These are phyloP conservation scores for Chlorops oryzae DNA, from an alignment of 1,140 invertebrate species.

Conservation along the genomic window DNA sequence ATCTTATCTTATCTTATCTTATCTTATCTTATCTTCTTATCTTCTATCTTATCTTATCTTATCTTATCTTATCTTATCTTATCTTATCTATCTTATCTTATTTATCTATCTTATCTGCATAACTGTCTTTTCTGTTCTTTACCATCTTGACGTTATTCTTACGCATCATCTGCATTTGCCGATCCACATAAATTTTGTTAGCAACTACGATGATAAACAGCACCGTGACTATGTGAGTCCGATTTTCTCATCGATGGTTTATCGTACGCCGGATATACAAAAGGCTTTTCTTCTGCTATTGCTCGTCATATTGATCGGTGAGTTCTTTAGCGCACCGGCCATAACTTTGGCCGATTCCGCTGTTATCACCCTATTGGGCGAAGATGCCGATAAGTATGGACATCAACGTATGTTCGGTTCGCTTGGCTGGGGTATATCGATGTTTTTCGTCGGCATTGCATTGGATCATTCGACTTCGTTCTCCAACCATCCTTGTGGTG, in stretches of 20 bases:
- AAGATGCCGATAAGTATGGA: slow-evolving; percentile 89
- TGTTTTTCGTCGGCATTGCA: slow-evolving; percentile 98
- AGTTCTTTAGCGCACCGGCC: slow-evolving; percentile 95
- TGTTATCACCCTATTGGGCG: slow-evolving; percentile 83
- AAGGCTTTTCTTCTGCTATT: slow-evolving; percentile 93
- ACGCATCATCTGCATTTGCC: slow-evolving; percentile 51
- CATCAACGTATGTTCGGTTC: slow-evolving; percentile 98
- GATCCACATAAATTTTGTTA: slow-evolving; percentile 67
- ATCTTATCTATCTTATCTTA: too few relatives aligned
- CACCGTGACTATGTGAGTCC: slow-evolving; percentile 82
- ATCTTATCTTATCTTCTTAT: too few relatives aligned
- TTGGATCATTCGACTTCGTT: slow-evolving; percentile 92
- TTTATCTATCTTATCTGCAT: not conserved
- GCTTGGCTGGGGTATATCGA: slow-evolving; percentile 93
- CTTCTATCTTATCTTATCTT: too few relatives aligned
- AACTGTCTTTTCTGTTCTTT: not conserved
- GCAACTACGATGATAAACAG: slow-evolving; percentile 72
- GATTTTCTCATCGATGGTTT: slow-evolving; percentile 89
- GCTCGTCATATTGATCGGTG: slow-evolving; percentile 88
- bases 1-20: too few relatives aligned
- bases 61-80: too few relatives aligned
- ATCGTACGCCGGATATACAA: slow-evolving; percentile 76
- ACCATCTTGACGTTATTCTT: not conserved
- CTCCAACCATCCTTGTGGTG: slow-evolving; percentile 82
- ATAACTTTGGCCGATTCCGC: slow-evolving; percentile 95